These are phyloP conservation scores for Poecile montanus DNA, from an alignment of 2,797 vertebrate genomes.

Conservation along the genomic window DNA sequence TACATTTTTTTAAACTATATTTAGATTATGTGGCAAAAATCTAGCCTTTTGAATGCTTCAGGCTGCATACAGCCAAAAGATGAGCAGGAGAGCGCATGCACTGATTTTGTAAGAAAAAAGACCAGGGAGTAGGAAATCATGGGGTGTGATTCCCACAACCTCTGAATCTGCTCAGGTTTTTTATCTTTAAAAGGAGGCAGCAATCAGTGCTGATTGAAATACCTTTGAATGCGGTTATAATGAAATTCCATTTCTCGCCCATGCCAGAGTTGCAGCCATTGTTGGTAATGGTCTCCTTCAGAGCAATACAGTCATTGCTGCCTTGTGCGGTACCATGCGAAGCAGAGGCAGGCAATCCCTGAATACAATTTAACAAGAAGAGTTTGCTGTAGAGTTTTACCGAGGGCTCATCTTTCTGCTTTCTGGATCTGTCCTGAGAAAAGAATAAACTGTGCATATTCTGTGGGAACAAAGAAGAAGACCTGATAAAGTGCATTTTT, in stretches of 20 bases:
- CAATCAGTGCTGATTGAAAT: slow-evolving; percentile 80
- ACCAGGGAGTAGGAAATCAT: slow-evolving; percentile 51
- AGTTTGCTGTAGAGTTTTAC: neutral
- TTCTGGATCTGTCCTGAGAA: neutral
- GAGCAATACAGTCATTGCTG: slow-evolving; percentile 30
- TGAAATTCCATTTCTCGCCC: slow-evolving; percentile 70
- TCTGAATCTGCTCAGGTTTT: slow-evolving; percentile 53
- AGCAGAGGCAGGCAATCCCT: neutral
- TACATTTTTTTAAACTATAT: neutral
- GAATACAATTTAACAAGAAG: neutral
- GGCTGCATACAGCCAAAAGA: slow-evolving; percentile 8
- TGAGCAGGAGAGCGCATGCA: slow-evolving; percentile 2
- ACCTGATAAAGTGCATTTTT: neutral
- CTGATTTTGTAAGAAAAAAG: slow-evolving; percentile 40
- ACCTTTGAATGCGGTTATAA: slow-evolving; percentile 76
- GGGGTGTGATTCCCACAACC: slow-evolving; percentile 53
- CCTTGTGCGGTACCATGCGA: slow-evolving; percentile 14
- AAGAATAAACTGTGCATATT: neutral
- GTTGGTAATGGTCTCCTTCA: slow-evolving; percentile 70
- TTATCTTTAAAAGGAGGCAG: slow-evolving; percentile 69
- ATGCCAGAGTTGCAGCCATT: slow-evolving; percentile 65
- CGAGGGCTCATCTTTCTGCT: neutral
- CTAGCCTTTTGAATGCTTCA: neutral
- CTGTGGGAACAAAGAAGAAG: neutral
- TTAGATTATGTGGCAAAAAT: neutral